These are phyloP conservation scores for Leptopilina drosophilae DNA, from an alignment of 2,888 invertebrate genomes.

Conservation along the genomic window DNA sequence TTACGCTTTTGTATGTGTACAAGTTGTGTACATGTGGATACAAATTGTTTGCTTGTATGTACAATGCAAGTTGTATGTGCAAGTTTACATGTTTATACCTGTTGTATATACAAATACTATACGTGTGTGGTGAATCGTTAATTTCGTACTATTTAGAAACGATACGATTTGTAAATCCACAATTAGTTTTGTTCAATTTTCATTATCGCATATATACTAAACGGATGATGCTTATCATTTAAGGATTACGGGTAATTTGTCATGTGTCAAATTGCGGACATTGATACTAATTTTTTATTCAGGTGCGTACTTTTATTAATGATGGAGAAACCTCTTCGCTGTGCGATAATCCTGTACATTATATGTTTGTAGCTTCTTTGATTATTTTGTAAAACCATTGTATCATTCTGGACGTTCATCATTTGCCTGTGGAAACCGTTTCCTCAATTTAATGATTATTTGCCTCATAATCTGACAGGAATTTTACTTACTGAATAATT, in stretches of 20 bases:
- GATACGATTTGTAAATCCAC: too few species aligned
- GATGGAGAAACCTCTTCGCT: not conserved
- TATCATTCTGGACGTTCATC: not conserved
- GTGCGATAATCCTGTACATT: too few species aligned
- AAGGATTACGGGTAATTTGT: not conserved
- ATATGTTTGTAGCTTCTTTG: not conserved
- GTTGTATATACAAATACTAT: not conserved
- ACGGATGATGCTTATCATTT: not conserved
- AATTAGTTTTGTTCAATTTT: not conserved
- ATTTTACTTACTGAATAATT: too few species aligned
- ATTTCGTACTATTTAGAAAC: not conserved
- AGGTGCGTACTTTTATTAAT: not conserved
- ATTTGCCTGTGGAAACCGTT: not conserved
- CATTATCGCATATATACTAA: not conserved
- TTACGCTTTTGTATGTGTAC: not conserved
- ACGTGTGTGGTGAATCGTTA: not conserved
- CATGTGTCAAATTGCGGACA: not conserved
- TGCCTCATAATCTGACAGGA: too few species aligned
- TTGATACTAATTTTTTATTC: slow-evolving; percentile 3
- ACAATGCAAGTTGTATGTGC: too few species aligned
- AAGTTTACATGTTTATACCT: too few species aligned
- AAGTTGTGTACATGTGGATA: too few species aligned
- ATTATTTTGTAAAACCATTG: too few species aligned
- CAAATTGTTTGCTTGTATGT: too few species aligned
- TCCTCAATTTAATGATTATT: too few species aligned